These are phyloP conservation scores for Thomomys bottae DNA, from an alignment of 2,113 vertebrate species.

Conservation along the genomic window DNA sequence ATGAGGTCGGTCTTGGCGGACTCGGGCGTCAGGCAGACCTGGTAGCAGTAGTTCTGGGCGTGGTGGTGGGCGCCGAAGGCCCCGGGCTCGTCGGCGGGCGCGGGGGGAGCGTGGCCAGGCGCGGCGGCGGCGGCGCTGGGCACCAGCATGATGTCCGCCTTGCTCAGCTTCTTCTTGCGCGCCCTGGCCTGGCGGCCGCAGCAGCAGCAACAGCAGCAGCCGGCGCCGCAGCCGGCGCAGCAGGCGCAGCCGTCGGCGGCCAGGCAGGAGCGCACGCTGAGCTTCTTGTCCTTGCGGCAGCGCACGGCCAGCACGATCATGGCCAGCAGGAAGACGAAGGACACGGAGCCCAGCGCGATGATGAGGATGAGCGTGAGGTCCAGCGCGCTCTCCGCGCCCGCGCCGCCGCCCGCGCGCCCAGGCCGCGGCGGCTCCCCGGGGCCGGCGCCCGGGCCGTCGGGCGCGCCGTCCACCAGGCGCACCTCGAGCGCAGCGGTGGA, in stretches of 20 bases:
- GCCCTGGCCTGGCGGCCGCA: conserved; percentile 93
- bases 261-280: conserved; percentile 95
- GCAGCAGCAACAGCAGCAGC: conserved; percentile 91
- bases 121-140: conserved; percentile 93
- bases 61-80: conserved; percentile 94
- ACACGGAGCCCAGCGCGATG: conserved; percentile 95
- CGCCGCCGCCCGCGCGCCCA: conserved; percentile 85
- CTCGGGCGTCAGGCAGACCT: conserved; percentile 98
- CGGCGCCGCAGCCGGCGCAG: conserved; percentile 92
- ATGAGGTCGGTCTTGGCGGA: conserved; percentile 99
- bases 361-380: conserved; percentile 98
- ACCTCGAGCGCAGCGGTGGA: conserved; percentile 94
- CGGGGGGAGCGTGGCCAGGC: conserved; percentile 87
- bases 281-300: conserved; percentile 98
- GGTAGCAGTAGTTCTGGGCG: conserved; percentile 99
- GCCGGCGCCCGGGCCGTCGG: conserved; percentile 83
- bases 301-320: conserved; percentile 98
- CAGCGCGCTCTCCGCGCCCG: conserved; percentile 90
- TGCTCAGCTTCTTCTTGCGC: conserved; percentile 98
- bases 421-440: conserved; percentile 66
- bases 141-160: conserved; percentile 98
- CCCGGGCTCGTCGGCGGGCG: conserved; percentile 84
- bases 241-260: conserved; percentile 93
- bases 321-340: conserved; percentile 96
- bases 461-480: conserved; percentile 91